phyloP scores from a whole-genome alignment of 2,888 invertebrate genomes.

The Elysia crispata region DNA sequence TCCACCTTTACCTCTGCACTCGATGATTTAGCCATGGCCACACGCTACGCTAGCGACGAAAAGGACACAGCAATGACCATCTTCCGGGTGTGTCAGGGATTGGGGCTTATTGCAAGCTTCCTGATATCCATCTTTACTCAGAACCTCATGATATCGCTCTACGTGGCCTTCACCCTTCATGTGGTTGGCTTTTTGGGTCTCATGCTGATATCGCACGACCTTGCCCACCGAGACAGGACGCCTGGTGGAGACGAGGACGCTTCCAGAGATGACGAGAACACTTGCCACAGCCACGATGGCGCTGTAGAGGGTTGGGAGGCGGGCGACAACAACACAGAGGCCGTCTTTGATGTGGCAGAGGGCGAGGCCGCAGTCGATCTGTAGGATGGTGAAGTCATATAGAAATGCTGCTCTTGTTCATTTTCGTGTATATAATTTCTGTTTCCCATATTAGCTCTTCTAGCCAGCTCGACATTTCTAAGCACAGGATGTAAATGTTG shows the following conservation, averaged over 20 bases:
- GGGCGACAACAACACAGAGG: conserved; percentile 26
- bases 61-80: conserved; percentile 66
- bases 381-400: not conserved
- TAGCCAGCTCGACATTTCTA: too few species aligned
- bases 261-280: not conserved
- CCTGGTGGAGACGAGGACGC: conserved; percentile 4
- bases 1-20: too few species aligned
- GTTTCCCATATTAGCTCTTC: too few species aligned
- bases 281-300: conserved; percentile 32
- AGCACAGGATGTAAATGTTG: too few species aligned
- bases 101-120: conserved; percentile 62
- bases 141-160: conserved; percentile 51
- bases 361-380: not conserved
- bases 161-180: conserved; percentile 51
- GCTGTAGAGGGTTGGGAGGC: not conserved
- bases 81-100: conserved; percentile 65
- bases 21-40: conserved; percentile 48
- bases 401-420: not conserved
- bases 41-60: conserved; percentile 52
- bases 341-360: not conserved
- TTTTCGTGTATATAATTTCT: too few species aligned
- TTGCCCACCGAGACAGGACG: conserved; percentile 37
- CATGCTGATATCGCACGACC: conserved; percentile 50
- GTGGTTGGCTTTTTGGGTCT: conserved; percentile 54
- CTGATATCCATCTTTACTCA: conserved; percentile 50